Conservation (phyloP, 2,888 invertebrate genomes). For the Campoletis raptor region DNA sequence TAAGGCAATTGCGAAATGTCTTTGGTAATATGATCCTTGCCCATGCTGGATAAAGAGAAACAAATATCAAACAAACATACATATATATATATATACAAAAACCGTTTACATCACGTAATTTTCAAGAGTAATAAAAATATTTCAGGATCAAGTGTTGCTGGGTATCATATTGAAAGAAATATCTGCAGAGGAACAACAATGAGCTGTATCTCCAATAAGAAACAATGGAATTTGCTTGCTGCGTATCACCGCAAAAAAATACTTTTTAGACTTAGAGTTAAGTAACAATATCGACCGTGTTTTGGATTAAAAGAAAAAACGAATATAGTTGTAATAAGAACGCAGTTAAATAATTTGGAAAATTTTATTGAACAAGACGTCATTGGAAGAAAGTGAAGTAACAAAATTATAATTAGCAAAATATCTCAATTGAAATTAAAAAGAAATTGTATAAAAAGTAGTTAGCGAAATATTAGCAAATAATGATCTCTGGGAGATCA, state of each 20-base stretch:
- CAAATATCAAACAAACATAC: not conserved
- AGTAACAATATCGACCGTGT: conserved; percentile 44
- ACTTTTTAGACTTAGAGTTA: conserved; percentile 56
- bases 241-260: conserved; percentile 60
- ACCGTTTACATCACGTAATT: not conserved
- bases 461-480: not conserved
- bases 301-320: not conserved
- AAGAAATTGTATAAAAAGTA: conserved; percentile 6
- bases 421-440: not conserved
- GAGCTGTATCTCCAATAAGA: conserved; percentile 45
- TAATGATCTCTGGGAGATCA: conserved; percentile 5
- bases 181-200: conserved; percentile 40
- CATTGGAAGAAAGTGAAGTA: not conserved
- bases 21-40: conserved; percentile 1
- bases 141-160: conserved; percentile 27
- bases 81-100: not conserved
- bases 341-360: not conserved
- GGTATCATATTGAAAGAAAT: not conserved
- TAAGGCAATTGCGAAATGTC: not conserved
- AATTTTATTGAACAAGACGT: not conserved
- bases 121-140: not conserved
- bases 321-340: not conserved
- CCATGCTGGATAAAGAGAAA: not conserved
- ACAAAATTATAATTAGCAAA: not conserved
- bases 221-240: conserved; percentile 42